Evolutionary conservation across 2,888 invertebrate genomes (phyloP), one percentile per base, ranked within the genome.

Genomic region (Penaeus monodon): DNA sequence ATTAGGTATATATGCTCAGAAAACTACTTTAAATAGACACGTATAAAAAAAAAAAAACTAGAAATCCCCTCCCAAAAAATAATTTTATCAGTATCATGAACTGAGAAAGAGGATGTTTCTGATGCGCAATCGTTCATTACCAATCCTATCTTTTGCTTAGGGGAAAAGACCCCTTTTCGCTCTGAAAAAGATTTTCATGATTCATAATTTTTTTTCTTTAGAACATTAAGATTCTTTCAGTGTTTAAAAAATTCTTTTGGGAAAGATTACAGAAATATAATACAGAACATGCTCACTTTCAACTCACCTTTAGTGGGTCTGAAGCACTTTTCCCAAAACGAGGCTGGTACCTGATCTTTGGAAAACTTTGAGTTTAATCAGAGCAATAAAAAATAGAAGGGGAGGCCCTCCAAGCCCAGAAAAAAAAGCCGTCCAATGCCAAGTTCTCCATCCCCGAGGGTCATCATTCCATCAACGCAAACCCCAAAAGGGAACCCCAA

Each of bases 351-450:
- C 92, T 91, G 86, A 95, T 91, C 92, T 93, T 94, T 94, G 93
- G 38, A 94, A 91, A 2, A 91, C 79, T 84, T 91, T 91, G 49
- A 91, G 89, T 91, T 98, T 97, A 10, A 95, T 92, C 3, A 95
- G 85, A 88, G 96, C 93, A 17, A 97, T 92, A 0, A 96, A 0
- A 92, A 24, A 92, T 96, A 95, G 88, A 95, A 93, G 0, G 95
- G 81, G 0, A 94, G 82, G 8, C 95, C 94, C 10, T 94, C 93
- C 0, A 92, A 66, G 2, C 94, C 87, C 91, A 96, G 94, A 91
- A 94, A 94, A 0, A 94, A 84, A 6, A 96, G 90, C 92, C 95
- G 93, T 38, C 95, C 93, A 66, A 97, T 94, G 1, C 97, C 97
- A 0, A 95, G 95, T 93, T 92, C 38, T 94, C 95, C 96, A 96